phyloP scores from a whole-genome alignment of 2,888 invertebrate species.

The Lasius fuliginosus region DNA sequence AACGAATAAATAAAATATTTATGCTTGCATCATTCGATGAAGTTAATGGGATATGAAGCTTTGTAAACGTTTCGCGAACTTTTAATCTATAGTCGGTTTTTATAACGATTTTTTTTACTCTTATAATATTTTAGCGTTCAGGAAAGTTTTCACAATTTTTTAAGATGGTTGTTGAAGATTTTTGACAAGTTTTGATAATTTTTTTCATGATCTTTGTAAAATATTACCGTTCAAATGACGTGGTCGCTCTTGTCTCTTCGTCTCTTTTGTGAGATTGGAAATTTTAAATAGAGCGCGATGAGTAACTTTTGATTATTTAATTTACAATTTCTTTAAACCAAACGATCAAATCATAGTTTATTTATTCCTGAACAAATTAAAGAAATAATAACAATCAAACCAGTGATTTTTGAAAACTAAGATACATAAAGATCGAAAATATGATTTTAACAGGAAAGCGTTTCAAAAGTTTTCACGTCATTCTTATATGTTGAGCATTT shows the following conservation, averaged over 20 bases:
- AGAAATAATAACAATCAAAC: not conserved
- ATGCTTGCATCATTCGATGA: not conserved
- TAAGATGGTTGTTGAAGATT: not conserved
- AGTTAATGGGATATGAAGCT: not conserved
- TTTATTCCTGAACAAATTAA: not conserved
- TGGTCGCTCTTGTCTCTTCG: too few relatives aligned
- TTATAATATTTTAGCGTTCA: not conserved
- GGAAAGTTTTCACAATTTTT: not conserved
- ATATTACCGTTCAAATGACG: not conserved
- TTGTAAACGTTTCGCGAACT: not conserved
- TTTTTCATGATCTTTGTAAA: too few relatives aligned
- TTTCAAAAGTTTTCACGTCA: not conserved
- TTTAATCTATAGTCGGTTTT: not conserved
- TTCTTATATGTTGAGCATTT: not conserved
- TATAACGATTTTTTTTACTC: not conserved
- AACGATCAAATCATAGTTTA: not conserved
- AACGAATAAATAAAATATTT: conserved; percentile 11
- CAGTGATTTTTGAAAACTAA: not conserved
- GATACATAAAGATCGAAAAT: not conserved
- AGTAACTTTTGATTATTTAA: not conserved
- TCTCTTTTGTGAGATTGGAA: too few relatives aligned
- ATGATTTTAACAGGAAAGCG: not conserved
- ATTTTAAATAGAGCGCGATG: too few relatives aligned
- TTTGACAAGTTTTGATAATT: not conserved
- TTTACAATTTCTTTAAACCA: not conserved